Base-by-base conservation (phyloP, 2,113 vertebrate species). In the Phrynocephalus versicolor region DNA sequence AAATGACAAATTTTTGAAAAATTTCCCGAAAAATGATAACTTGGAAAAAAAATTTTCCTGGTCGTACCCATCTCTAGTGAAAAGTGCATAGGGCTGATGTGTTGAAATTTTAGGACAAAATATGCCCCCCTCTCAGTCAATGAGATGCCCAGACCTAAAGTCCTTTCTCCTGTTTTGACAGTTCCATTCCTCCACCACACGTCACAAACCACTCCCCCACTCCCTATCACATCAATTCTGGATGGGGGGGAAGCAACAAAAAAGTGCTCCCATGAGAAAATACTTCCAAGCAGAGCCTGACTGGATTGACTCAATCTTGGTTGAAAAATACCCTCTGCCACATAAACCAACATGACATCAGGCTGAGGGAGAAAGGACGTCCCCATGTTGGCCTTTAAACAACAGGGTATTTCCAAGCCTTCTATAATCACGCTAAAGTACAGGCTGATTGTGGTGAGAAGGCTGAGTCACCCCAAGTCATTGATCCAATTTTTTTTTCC, bases 401-500 rank as follows among this genome's bases (percentile, higher is more conserved):
- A 30, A 9, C 83, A 39, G 94, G 90, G 92, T 85, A 88, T 93
- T 92, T 94, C 94, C 90, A 89, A 88, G 86, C 14, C 85, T 89
- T 89, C 67, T 85, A 85, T 91, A 91, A 94, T 94, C 88, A 85
- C 18, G 6, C 33, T 72, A 93, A 91, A 94, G 87, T 94, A 85
- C 82, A 94, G 94, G 93, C 88, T 95, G 91, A 88, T 75, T 0
- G 33, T 33, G 85, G 91, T 37, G 18, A 13, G 70, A 55, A 67
- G 82, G 79, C 72, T 1, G 1, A 72, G 87, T 91, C 72, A 3
- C 75, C 85, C 81, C 81, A 87, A 83, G 33, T 37, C 76, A 0
- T 7, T 25, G 86, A 89, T 87, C 92, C 91, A 94, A n/a, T n/a
- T n/a, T 95, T 87, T 93, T 76, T 94, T 94, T 95, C 94, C 95